Conservation (phyloP, 2,797 vertebrate species). For the Spatula versicolor region DNA sequence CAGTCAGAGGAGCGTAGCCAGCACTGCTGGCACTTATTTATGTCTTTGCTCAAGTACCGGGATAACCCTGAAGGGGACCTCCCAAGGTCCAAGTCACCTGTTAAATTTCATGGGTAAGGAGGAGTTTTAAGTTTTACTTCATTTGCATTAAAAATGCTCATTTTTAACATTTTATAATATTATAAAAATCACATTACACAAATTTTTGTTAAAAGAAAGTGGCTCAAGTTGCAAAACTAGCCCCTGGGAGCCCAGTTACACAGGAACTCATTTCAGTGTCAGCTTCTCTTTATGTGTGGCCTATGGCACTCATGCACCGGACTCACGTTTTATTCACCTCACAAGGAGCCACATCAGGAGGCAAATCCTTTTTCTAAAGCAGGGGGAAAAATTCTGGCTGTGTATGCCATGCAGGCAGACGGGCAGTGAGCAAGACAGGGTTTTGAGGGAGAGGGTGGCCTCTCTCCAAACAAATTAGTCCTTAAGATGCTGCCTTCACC, state of each 20-base stretch:
- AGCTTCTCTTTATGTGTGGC: neutral
- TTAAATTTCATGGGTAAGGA: fast-evolving
- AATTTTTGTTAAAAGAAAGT: neutral
- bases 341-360: neutral
- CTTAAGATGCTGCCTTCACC: neutral
- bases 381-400: neutral
- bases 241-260: neutral
- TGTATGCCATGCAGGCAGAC: neutral
- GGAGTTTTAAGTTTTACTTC: neutral
- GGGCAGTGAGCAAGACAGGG: neutral
- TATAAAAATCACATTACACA: neutral
- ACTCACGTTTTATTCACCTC: neutral
- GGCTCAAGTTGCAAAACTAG: neutral
- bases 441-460: neutral
- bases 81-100: neutral
- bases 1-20: neutral
- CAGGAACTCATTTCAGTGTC: neutral
- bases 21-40: neutral
- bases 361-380: neutral
- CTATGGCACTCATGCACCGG: too few species aligned
- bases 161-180: neutral
- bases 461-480: neutral
- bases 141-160: neutral
- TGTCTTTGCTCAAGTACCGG: fast-evolving
- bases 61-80: neutral